Evolutionary conservation across 2,797 vertebrate genomes (phyloP).

Genomic region (Acipenser oxyrinchus): DNA sequence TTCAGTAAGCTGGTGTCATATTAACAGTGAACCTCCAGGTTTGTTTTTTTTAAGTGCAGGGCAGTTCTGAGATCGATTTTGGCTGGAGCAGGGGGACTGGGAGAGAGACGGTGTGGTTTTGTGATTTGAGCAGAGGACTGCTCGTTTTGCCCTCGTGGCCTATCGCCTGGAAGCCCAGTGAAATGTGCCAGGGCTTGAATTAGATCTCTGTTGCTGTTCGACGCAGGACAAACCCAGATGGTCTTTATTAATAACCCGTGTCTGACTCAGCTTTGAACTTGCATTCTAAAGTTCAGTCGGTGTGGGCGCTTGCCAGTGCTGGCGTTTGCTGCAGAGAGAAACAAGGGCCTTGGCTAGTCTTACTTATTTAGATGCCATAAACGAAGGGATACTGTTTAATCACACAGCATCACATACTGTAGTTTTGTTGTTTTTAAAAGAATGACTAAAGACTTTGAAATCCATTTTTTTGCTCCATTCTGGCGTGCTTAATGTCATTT

Average conservation of each 20-base stretch:
- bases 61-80: neutral
- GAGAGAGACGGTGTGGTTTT: neutral
- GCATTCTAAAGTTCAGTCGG: conserved; percentile 26
- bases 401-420: too few relatives aligned
- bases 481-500: too few relatives aligned
- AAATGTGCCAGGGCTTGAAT: neutral
- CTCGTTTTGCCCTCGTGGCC: too few relatives aligned
- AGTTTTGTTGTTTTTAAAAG: too few relatives aligned
- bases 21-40: conserved; percentile 15
- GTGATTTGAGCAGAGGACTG: neutral
- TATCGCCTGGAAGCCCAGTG: too few relatives aligned
- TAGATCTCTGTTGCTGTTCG: conserved; percentile 8
- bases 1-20: neutral
- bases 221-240: conserved; percentile 28
- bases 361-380: too few relatives aligned
- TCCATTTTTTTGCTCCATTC: too few relatives aligned
- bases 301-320: conserved; percentile 7
- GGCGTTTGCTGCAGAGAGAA: conserved; percentile 2
- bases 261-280: conserved; percentile 33
- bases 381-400: too few relatives aligned
- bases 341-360: neutral
- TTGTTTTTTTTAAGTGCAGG: conserved; percentile 18
- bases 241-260: conserved; percentile 38
- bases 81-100: neutral
- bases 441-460: too few relatives aligned